phyloP scores from a whole-genome alignment of 2,113 vertebrate genomes.

The Chunga burmeisteri region DNA sequence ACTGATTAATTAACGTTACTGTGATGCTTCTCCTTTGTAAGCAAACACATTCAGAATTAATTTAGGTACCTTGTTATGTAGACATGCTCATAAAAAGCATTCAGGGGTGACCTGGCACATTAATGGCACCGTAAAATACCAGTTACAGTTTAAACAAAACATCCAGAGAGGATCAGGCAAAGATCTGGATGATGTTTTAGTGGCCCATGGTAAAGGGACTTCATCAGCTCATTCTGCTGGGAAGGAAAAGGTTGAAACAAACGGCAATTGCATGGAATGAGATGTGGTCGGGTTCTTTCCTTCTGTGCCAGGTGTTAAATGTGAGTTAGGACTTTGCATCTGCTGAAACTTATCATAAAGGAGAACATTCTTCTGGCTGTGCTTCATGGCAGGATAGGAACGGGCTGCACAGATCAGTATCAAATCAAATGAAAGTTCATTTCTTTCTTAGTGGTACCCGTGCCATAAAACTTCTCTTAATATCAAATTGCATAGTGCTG shows the following conservation, averaged over 20 bases:
- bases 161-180: neutral
- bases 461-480: neutral
- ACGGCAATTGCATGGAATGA: neutral
- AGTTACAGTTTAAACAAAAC: neutral
- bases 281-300: neutral
- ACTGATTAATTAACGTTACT: neutral
- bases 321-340: neutral
- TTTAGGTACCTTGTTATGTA: neutral
- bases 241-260: neutral
- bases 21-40: neutral
- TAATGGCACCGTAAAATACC: neutral
- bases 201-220: neutral
- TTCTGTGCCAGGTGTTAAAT: neutral
- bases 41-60: neutral
- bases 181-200: neutral
- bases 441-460: neutral
- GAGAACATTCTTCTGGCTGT: neutral
- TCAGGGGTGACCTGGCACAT: neutral
- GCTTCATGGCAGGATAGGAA: accelerated
- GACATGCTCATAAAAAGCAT: neutral
- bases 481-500: accelerated
- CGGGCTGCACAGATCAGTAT: accelerated
- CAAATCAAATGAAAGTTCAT: neutral
- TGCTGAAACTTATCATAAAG: neutral
- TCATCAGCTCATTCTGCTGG: neutral